A percentile compares a stretch with the other conserved stretches of the same genome.
Conservation (phyloP, 2,888 invertebrate species). For the Epinotia ramella region DNA sequence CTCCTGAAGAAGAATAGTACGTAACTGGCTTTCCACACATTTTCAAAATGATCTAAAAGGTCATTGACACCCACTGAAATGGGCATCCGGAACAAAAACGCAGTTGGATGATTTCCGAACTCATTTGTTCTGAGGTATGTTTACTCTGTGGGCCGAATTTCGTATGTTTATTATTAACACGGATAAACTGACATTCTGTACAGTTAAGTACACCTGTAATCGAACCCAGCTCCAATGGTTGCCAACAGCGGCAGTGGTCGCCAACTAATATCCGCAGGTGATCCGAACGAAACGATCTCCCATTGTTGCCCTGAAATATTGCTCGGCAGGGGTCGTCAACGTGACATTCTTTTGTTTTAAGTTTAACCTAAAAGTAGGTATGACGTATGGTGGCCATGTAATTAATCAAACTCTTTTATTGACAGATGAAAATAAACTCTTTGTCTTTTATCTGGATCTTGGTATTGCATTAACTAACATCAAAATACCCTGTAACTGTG, state of each 20-base stretch:
- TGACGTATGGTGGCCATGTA: background rate
- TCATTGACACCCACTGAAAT: too few relatives aligned
- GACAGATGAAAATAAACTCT: background rate
- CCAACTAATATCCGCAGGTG: conserved; percentile 72
- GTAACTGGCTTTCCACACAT: too few relatives aligned
- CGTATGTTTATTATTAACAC: background rate
- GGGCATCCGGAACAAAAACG: background rate
- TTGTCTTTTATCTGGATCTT: background rate
- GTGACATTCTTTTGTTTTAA: conserved; percentile 42
- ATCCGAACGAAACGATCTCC: conserved; percentile 67
- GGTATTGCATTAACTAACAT: too few relatives aligned
- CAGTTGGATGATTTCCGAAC: conserved; percentile 40
- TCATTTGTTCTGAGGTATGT: conserved; percentile 9
- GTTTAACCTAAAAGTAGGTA: background rate
- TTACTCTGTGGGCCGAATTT: background rate
- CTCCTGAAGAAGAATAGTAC: too few relatives aligned
- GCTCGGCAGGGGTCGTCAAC: conserved; percentile 63
- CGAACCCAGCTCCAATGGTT: conserved; percentile 21
- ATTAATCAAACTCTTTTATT: background rate
- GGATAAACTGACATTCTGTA: conserved; percentile 1
- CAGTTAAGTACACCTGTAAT: conserved; percentile 26
- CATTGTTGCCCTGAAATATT: conserved; percentile 82
- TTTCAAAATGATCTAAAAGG: too few relatives aligned
- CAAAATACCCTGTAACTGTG: too few relatives aligned
- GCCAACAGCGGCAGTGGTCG: conserved; percentile 49